Percentiles rank a stretch among this genome's conserved stretches.
These are phyloP conservation scores for Macquaria australasica DNA, from an alignment of 2,113 vertebrate genomes.

Conservation along the genomic window DNA sequence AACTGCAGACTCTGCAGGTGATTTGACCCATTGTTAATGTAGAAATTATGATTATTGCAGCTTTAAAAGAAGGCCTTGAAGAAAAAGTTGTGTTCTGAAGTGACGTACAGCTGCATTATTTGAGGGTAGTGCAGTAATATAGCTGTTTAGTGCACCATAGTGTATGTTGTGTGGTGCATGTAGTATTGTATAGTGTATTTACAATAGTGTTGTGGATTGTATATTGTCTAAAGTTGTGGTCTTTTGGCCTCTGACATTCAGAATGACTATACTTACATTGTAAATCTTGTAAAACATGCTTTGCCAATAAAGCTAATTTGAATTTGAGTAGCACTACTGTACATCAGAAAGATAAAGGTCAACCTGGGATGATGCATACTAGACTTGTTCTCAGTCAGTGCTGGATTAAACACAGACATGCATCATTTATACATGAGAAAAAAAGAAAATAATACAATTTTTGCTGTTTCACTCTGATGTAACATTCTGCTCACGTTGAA, in stretches of 20 bases:
- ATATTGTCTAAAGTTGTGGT: not conserved
- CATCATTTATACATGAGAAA: slow-evolving; percentile 6
- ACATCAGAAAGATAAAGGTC: not conserved
- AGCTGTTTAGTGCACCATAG: not conserved
- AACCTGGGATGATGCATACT: not conserved
- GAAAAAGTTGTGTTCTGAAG: too few species aligned
- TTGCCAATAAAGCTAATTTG: not conserved
- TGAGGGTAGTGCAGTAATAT: too few species aligned
- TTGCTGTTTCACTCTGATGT: not conserved
- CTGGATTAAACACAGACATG: not conserved
- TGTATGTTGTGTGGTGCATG: not conserved
- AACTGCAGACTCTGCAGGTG: too few species aligned
- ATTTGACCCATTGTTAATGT: too few species aligned
- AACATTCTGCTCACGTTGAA: not conserved
- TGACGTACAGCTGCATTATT: too few species aligned
- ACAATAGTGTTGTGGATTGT: not conserved
- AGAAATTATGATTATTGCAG: too few species aligned
- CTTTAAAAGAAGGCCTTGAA: too few species aligned
- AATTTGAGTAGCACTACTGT: not conserved
- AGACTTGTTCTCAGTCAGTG: not conserved
- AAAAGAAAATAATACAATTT: not conserved
- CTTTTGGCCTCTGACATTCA: not conserved
- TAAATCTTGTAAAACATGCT: not conserved
- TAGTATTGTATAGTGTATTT: not conserved
- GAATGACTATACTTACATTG: not conserved